Percentiles rank a stretch among this genome's conserved stretches.
These are phyloP conservation scores for Sander lucioperca DNA, from an alignment of 2,113 vertebrate species.

Conservation along the genomic window DNA sequence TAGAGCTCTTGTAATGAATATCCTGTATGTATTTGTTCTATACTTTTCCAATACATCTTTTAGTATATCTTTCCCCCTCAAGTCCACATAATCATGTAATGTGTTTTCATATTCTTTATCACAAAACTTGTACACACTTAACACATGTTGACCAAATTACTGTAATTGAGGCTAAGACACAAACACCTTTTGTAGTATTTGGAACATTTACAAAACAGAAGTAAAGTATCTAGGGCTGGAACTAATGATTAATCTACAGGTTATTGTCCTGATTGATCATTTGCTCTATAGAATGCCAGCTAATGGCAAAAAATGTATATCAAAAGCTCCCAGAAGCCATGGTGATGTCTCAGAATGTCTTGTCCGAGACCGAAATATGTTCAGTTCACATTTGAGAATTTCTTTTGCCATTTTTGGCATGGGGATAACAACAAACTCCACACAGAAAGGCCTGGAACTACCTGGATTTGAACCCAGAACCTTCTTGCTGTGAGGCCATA, in stretches of 20 bases:
- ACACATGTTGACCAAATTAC: neutral
- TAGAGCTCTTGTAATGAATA: constrained; percentile 2
- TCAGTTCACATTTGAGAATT: neutral
- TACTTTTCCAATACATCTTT: neutral
- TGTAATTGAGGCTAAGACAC: neutral
- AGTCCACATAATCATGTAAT: neutral
- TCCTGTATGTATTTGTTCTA: neutral
- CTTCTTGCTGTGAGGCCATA: too few species aligned
- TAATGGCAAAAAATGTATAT: neutral
- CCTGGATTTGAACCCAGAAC: too few species aligned
- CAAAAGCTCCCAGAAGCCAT: neutral
- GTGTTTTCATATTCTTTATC: constrained; percentile 10
- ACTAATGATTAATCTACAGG: neutral
- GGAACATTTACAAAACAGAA: neutral
- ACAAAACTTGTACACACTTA: neutral
- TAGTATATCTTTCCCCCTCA: neutral
- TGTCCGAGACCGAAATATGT: neutral
- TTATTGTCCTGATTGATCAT: neutral
- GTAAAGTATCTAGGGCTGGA: neutral
- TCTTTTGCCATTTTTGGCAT: neutral
- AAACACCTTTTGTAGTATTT: neutral
- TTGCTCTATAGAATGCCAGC: neutral
- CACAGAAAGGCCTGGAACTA: too few species aligned
- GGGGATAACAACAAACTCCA: too few species aligned
- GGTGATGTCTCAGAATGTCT: neutral